phyloP scores from a whole-genome alignment of 2,113 vertebrate species.

The Eidolon helvum region DNA sequence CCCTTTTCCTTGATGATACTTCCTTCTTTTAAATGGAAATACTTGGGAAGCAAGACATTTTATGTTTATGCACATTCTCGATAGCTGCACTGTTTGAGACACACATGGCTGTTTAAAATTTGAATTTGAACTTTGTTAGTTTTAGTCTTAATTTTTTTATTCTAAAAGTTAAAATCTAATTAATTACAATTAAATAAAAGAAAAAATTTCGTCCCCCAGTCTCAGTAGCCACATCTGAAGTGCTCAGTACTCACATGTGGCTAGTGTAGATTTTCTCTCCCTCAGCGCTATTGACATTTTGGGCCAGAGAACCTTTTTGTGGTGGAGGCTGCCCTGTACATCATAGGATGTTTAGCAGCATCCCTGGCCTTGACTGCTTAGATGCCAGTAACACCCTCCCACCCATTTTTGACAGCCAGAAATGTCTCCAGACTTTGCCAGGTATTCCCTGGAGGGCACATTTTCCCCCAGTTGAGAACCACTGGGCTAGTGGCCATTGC shows the following conservation, averaged over 20 bases:
- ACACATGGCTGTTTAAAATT: neutral
- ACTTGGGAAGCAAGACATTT: neutral
- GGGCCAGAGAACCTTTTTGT: neutral
- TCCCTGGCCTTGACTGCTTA: neutral
- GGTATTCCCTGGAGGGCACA: neutral
- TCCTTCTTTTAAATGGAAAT: neutral
- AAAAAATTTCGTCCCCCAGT: neutral
- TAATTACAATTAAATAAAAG: neutral
- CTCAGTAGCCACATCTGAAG: neutral
- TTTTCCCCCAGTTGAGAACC: neutral
- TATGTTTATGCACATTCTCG: neutral
- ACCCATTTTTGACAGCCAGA: neutral
- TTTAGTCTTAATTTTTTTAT: neutral
- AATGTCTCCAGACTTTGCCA: neutral
- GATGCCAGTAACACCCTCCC: neutral
- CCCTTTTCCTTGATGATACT: neutral
- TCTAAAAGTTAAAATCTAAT: slow-evolving; percentile 1
- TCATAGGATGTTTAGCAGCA: neutral
- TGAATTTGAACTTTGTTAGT: neutral
- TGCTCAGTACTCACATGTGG: neutral
- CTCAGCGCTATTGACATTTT: neutral
- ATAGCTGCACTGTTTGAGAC: neutral
- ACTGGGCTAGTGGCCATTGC: neutral
- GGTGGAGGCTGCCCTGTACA: neutral
- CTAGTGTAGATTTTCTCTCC: neutral